These are phyloP conservation scores for Dryocosmus kuriphilus DNA, from an alignment of 2,888 invertebrate species.

Conservation along the genomic window DNA sequence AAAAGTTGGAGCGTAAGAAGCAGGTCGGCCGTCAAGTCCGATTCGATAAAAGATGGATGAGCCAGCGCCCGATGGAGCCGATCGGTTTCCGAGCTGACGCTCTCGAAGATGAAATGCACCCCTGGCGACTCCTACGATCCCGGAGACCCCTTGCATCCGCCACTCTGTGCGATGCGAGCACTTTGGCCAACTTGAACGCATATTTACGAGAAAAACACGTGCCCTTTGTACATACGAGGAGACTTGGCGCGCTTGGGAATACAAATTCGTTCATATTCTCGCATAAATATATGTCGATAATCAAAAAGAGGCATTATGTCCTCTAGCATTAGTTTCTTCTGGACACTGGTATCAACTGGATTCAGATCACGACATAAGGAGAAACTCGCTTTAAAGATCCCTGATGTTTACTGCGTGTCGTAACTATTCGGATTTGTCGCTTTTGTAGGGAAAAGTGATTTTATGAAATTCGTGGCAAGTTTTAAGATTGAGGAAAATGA, in stretches of 20 bases:
- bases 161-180: constrained; percentile 52
- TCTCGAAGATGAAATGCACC: constrained; percentile 76
- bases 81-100: constrained; percentile 76
- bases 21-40: constrained; percentile 51
- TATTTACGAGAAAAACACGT: constrained; percentile 70
- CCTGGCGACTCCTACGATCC: constrained; percentile 66
- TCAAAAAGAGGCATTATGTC: constrained; percentile 20
- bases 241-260: constrained; percentile 61
- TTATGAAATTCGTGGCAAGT: not conserved
- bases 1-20: constrained; percentile 43
- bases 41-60: constrained; percentile 77
- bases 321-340: constrained; percentile 4
- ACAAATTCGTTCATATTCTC: constrained; percentile 66
- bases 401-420: constrained; percentile 10
- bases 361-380: constrained; percentile 32
- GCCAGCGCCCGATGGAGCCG: constrained; percentile 68
- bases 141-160: constrained; percentile 47
- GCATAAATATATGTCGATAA: constrained; percentile 19
- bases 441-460: not conserved
- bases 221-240: constrained; percentile 60
- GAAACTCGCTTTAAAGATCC: constrained; percentile 15
- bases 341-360: not conserved
- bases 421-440: constrained; percentile 15
- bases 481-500: not conserved
- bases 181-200: constrained; percentile 61